Percentiles rank a stretch among this genome's conserved stretches.
These are phyloP conservation scores for Vannuccia rotundouncinata DNA, from an alignment of 2,888 invertebrate genomes.

Conservation along the genomic window DNA sequence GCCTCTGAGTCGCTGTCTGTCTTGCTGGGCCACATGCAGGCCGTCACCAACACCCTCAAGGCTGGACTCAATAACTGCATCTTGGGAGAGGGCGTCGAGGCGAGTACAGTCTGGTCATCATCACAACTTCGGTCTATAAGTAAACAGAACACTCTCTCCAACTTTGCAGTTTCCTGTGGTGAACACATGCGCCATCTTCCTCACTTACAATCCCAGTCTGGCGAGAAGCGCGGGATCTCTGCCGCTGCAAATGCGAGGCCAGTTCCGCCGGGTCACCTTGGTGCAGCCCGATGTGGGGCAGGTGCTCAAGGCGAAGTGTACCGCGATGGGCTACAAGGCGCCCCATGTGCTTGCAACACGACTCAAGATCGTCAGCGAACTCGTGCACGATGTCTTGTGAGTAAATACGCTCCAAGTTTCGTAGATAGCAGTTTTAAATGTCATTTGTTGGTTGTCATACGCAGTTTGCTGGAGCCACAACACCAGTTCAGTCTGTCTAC, in stretches of 20 bases:
- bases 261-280: slow-evolving; percentile 51
- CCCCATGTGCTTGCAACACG: slow-evolving; percentile 49
- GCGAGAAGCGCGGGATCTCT: slow-evolving; percentile 38
- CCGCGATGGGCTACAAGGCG: slow-evolving; percentile 51
- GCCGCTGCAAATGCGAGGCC: slow-evolving; percentile 47
- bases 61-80: slow-evolving; percentile 45
- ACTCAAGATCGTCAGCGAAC: slow-evolving; percentile 50
- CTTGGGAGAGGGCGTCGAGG: slow-evolving; percentile 52
- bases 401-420: too few relatives aligned
- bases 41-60: slow-evolving; percentile 48
- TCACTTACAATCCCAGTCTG: slow-evolving; percentile 46
- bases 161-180: slow-evolving; percentile 46
- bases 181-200: slow-evolving; percentile 46
- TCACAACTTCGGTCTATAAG: not conserved
- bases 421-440: too few relatives aligned
- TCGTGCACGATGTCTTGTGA: slow-evolving; percentile 53
- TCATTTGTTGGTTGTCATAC: slow-evolving; percentile 37
- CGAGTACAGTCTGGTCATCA: too few relatives aligned
- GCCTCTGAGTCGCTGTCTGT: slow-evolving; percentile 47
- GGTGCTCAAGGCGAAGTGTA: slow-evolving; percentile 52
- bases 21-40: slow-evolving; percentile 48
- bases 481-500: slow-evolving; percentile 49
- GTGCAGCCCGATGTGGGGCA: slow-evolving; percentile 50
- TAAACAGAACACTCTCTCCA: too few relatives aligned
- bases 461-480: slow-evolving; percentile 48